Base-by-base conservation (phyloP, 2,888 invertebrate species). In the Tricholauxania praeusta region DNA sequence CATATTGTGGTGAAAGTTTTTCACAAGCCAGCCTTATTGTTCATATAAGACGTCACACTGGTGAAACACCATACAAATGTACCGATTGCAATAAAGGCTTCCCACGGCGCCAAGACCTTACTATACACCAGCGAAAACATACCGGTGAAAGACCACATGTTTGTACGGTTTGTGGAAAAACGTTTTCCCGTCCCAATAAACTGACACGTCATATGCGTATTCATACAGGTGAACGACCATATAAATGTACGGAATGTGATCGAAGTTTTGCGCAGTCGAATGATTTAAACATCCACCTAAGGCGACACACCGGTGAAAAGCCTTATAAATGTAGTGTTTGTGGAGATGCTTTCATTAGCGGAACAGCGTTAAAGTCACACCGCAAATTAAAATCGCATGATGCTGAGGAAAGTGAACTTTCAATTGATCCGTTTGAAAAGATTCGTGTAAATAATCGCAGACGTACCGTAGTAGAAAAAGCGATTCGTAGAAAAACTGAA, bases 271-370 rank as follows among this genome's bases (percentile, higher is more conserved):
- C 92, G 0, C 93, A 93, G 82, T 92, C 92, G 65, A 93, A 93
- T 82, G 93, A 93, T 80, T 86, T 93, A 62, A 92, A 91, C n/a
- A 85, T 93, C 48, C 93, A 93, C 80, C 90, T 92, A 83, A 89
- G 92, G 0, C 88, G 93, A 0, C 93, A 93, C 80, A 93, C 93
- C 0, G 93, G 93, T 1, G 90, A 91, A 79, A 90, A 90, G 74
- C 91, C 91, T 0, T 91, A 90, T 78, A 89, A 89, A 19, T 93
- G 93, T 78, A 91, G 91, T 47, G 88, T 92, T 2, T 93, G 93
- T 80, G 91, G 91, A 0, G 91, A 92, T 28, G 88, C 92, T 19
- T 93, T 93, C 78, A 92, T 93, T 78, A 92, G 92, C 88, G 90
- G 90, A 1, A 89, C 90, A 12, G 89, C 90, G 22, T 82, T 93